Evolutionary conservation across 2,888 invertebrate species (phyloP), one percentile per base, ranked within the genome.

Genomic region (Drosophila rubida): DNA sequence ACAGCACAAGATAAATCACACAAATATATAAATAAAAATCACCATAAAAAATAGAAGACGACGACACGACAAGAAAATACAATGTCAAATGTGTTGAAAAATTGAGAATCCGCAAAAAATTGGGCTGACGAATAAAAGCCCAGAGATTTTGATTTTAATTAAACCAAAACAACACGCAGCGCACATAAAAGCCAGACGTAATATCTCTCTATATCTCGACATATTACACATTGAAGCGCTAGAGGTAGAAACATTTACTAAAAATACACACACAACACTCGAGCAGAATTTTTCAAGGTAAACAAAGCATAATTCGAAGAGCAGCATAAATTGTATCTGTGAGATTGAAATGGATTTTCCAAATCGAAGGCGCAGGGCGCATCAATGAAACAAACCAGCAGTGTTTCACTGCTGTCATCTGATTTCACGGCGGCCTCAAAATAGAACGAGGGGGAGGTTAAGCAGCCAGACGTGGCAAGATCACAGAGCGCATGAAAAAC

Each of bases 211-310:
- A 59, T 7, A 59, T 61, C 61, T 32, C 53, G 32, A 61, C 54
- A 61, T 49, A 14, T 14, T 11, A 44, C 13, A 48, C 11, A 58
- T n/a, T 37, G 51, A 32, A 5, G 32, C 32, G 11, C 5, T 32
- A n/a, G 3, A 4, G 32, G 46, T 46, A 60, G 22, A 22, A 51
- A 22, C 19, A 55, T 63, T 61, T 65, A 69, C 86, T 83, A 83
- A 71, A 83, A 76, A 83, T 85, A 53, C 27, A 78, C 55, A 49
- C 51, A 46, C 53, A 11, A 32, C 63, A 65, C 60, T 54, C 59
- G 51, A 66, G 59, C 49, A 51, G 71, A 71, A 71, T 75, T 82
- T 84, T 82, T 84, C 84, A 84, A 84, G 84, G 84, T 84, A 84
- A 84, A 84, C 86, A 86, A 84, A 80, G 69, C 70, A 82, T 75